These are phyloP conservation scores for Coranthus polyacanthus DNA, from an alignment of 2,797 vertebrate species.

Conservation along the genomic window DNA sequence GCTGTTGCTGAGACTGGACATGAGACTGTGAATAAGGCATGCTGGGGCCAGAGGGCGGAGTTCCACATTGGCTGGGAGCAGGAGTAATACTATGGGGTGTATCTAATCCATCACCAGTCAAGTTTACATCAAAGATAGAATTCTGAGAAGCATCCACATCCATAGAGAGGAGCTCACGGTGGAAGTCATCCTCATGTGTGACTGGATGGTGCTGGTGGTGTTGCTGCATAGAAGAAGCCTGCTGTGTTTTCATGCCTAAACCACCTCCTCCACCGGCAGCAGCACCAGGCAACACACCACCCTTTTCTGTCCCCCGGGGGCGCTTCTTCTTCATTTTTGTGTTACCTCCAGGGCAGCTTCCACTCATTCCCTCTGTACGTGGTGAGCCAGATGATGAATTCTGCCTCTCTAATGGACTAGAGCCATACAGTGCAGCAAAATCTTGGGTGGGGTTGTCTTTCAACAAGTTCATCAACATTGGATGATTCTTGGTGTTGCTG, in stretches of 20 bases:
- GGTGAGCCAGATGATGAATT: conserved; percentile 96
- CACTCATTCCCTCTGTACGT: conserved; percentile 88
- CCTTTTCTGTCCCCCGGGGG: conserved; percentile 81
- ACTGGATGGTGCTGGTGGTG: conserved; percentile 88
- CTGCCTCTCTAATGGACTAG: conserved; percentile 95
- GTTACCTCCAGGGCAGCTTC: conserved; percentile 82
- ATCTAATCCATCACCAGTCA: conserved; percentile 94
- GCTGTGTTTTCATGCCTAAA: conserved; percentile 79
- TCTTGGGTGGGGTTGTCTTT: conserved; percentile 98
- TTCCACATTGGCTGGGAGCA: conserved; percentile 97
- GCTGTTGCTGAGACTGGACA: conserved; percentile 86
- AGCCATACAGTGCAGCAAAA: conserved; percentile 93
- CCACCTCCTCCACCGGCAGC: conserved; percentile 52
- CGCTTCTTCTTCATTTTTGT: conserved; percentile 95
- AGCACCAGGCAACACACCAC: conserved; percentile 67
- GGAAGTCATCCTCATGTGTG: conserved; percentile 97
- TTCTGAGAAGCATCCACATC: conserved; percentile 96
- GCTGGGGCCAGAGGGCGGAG: conserved; percentile 90
- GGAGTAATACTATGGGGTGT: conserved; percentile 98
- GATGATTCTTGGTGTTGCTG: conserved; percentile 99
- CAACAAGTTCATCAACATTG: conserved; percentile 99
- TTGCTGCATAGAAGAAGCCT: conserved; percentile 75
- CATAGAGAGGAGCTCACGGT: conserved; percentile 98
- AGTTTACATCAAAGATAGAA: conserved; percentile 96
- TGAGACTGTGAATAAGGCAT: conserved; percentile 87